Percentiles rank a stretch among this genome's conserved stretches.
phyloP scores from a whole-genome alignment of 2,888 invertebrate genomes.

The Drosophila mercatorum region DNA sequence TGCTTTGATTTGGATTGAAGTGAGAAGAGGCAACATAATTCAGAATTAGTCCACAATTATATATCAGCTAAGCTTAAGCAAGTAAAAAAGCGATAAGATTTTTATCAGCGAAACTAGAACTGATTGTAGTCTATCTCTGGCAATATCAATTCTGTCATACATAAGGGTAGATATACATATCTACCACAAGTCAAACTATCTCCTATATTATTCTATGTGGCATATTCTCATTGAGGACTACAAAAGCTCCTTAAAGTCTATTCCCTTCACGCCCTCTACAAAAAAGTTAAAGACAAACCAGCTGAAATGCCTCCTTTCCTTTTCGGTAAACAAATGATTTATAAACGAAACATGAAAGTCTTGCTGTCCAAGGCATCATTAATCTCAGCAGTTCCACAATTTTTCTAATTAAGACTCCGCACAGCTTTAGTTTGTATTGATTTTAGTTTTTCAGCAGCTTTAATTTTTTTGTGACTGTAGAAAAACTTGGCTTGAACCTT shows the following conservation, averaged over 20 bases:
- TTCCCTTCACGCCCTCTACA: neutral
- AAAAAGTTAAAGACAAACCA: neutral
- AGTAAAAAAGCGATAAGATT: no score
- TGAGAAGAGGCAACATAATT: no score
- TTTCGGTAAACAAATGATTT: neutral
- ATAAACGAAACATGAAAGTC: neutral
- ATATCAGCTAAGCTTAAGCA: no score
- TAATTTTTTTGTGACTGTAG: neutral
- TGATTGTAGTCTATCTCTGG: neutral
- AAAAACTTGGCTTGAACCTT: conserved; percentile 4
- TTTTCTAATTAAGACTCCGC: conserved; percentile 16
- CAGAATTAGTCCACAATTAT: no score
- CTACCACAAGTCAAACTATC: no score
- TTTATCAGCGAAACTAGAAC: no score
- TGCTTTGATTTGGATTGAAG: no score
- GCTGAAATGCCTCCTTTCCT: neutral
- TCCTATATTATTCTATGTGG: no score
- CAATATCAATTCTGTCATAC: neutral
- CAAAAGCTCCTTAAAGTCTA: neutral
- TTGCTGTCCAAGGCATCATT: conserved; percentile 13
- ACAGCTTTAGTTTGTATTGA: conserved; percentile 12
- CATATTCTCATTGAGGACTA: no score
- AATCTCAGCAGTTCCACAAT: conserved; percentile 26
- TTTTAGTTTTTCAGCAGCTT: conserved; percentile 14
- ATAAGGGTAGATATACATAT: neutral